A percentile compares a stretch with the other conserved stretches of the same genome.
phyloP scores from a whole-genome alignment of 1,140 invertebrate genomes.

The Drosophila nannoptera region DNA sequence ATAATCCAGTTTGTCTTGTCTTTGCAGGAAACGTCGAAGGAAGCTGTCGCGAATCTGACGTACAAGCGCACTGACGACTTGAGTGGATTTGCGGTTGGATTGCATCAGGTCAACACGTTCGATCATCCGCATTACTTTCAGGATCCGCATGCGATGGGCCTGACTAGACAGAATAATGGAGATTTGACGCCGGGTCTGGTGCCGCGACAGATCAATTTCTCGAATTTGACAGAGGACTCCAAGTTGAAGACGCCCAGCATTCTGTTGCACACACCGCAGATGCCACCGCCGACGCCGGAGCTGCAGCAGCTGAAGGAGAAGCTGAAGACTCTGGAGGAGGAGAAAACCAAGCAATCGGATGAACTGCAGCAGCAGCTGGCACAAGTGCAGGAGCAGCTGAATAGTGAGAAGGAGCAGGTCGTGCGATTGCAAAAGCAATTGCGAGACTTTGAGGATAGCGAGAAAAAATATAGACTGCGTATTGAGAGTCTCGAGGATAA shows the following conservation, averaged over 20 bases:
- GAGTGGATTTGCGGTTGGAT: constrained; percentile 53
- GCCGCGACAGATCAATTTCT: constrained; percentile 77
- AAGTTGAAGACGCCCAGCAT: constrained; percentile 79
- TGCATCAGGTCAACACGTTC: constrained; percentile 67
- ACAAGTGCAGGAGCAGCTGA: constrained; percentile 39
- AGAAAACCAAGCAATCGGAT: constrained; percentile 53
- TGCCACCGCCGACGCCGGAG: constrained; percentile 45
- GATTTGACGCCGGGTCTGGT: constrained; percentile 62
- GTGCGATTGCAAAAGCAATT: constrained; percentile 48
- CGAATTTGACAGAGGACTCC: constrained; percentile 71
- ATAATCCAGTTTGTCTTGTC: not conserved
- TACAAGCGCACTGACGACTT: constrained; percentile 73
- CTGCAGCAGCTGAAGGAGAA: constrained; percentile 43
- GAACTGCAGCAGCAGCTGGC: constrained; percentile 45
- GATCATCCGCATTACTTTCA: constrained; percentile 77
- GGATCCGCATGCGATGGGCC: constrained; percentile 43
- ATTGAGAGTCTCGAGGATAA: constrained; percentile 52
- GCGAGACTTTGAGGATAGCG: constrained; percentile 52
- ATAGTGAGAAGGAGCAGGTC: constrained; percentile 51
- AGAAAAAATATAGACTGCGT: constrained; percentile 47
- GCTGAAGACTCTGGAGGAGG: constrained; percentile 37
- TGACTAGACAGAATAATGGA: constrained; percentile 52
- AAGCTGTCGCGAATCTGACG: constrained; percentile 70
- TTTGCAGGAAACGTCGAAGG: constrained; percentile 74
- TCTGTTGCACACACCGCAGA: constrained; percentile 67